These are phyloP conservation scores for Labroides dimidiatus DNA, from an alignment of 2,797 vertebrate genomes.

Conservation along the genomic window DNA sequence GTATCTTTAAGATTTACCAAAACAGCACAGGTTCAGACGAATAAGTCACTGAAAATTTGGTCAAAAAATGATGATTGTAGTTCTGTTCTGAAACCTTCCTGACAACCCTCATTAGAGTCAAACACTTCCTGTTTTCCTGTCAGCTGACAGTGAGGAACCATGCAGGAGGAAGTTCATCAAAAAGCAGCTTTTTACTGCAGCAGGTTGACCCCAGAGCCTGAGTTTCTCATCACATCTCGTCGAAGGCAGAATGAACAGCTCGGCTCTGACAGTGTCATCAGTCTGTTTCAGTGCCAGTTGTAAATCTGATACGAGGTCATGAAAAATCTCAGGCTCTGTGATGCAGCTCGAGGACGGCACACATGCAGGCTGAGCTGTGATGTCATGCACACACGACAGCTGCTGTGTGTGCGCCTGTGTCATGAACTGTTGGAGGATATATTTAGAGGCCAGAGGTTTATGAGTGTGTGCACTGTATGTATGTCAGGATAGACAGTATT, in stretches of 20 bases:
- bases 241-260: not conserved
- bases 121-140: not conserved
- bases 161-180: not conserved
- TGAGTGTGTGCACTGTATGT: conserved; percentile 1
- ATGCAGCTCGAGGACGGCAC: not conserved
- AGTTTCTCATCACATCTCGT: not conserved
- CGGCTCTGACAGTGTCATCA: conserved; percentile 5
- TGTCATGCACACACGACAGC: conserved; percentile 36
- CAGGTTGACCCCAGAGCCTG: conserved; percentile 13
- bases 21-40: no score
- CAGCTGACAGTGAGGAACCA: not conserved
- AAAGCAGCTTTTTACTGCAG: conserved; percentile 21
- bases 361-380: not conserved
- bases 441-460: conserved; percentile 23
- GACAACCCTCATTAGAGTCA: not conserved
- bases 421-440: conserved; percentile 10
- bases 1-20: no score
- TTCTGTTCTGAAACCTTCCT: not conserved
- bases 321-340: not conserved
- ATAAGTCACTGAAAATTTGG: no score
- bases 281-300: conserved; percentile 16
- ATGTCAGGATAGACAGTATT: conserved; percentile 14
- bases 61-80: no score
- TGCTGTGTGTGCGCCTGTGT: conserved; percentile 21
- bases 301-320: conserved; percentile 33